Conservation (phyloP, 2,797 vertebrate genomes). For the Salarias fasciatus region DNA sequence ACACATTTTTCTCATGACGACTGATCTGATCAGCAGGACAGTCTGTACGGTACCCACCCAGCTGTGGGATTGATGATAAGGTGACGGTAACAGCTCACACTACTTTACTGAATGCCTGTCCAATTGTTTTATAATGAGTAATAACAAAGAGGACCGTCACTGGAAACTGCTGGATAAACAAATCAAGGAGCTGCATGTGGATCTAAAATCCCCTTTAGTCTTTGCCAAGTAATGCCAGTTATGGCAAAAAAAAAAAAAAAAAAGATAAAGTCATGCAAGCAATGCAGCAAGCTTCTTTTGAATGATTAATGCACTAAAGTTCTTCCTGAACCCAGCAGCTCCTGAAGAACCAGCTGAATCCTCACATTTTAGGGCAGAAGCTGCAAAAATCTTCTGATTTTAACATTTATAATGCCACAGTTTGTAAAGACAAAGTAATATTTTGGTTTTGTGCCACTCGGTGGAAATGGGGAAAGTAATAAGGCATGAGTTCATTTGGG, state of each 20-base stretch:
- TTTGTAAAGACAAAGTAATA: background rate
- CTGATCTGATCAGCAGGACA: conserved; percentile 29
- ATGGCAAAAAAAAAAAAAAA: too few relatives aligned
- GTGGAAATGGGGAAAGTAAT: too few relatives aligned
- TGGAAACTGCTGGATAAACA: background rate
- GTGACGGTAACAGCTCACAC: conserved; percentile 8
- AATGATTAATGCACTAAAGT: too few relatives aligned
- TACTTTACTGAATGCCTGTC: background rate
- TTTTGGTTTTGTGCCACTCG: background rate
- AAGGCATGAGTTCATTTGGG: too few relatives aligned
- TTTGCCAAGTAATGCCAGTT: too few relatives aligned
- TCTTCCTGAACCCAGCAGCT: background rate
- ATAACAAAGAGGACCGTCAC: background rate
- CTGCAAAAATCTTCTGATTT: background rate
- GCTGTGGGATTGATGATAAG: conserved; percentile 37
- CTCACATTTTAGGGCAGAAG: background rate
- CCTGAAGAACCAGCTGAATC: background rate
- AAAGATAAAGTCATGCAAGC: background rate
- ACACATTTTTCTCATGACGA: conserved; percentile 6
- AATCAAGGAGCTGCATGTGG: too few relatives aligned
- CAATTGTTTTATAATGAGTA: background rate
- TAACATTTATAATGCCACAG: background rate
- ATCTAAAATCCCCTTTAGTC: too few relatives aligned
- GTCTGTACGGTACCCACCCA: conserved; percentile 46
- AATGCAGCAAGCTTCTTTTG: background rate